phyloP scores from a whole-genome alignment of 1,140 invertebrate species.

The Bombus breviceps region DNA sequence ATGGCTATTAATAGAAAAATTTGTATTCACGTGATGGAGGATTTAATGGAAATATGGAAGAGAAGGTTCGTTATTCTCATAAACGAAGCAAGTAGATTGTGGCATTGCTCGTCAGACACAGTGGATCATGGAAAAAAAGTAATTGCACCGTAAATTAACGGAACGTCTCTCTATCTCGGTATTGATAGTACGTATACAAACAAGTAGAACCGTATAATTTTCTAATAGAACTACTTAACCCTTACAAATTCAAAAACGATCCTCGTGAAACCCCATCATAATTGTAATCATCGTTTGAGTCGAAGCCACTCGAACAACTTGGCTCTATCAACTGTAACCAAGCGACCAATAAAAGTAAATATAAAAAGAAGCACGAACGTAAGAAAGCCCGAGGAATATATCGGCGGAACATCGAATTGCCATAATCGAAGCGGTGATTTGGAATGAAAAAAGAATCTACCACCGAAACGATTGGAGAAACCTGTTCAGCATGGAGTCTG shows the following conservation, averaged over 20 bases:
- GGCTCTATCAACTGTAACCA: not conserved
- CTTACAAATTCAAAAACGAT: no score
- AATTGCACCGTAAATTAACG: not conserved
- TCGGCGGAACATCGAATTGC: not conserved
- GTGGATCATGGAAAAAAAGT: not conserved
- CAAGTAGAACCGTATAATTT: no score
- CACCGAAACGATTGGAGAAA: slow-evolving; percentile 12
- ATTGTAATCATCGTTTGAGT: no score
- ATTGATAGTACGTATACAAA: not conserved
- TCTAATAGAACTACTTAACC: no score
- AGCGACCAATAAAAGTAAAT: not conserved
- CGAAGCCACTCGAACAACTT: no score
- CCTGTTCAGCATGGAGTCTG: not conserved
- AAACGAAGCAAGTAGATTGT: not conserved
- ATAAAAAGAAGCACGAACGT: not conserved
- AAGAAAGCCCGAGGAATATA: not conserved
- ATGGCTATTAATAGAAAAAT: not conserved
- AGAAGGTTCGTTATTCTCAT: not conserved
- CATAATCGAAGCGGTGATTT: not conserved
- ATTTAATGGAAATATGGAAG: not conserved
- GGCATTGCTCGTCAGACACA: not conserved
- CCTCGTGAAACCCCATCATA: no score
- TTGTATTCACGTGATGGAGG: not conserved
- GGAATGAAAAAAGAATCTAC: not conserved
- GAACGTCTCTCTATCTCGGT: not conserved